Percentiles rank a stretch among this genome's conserved stretches.
Evolutionary conservation across 2,888 invertebrate genomes (phyloP).

Genomic region (Chalcis sispes): DNA sequence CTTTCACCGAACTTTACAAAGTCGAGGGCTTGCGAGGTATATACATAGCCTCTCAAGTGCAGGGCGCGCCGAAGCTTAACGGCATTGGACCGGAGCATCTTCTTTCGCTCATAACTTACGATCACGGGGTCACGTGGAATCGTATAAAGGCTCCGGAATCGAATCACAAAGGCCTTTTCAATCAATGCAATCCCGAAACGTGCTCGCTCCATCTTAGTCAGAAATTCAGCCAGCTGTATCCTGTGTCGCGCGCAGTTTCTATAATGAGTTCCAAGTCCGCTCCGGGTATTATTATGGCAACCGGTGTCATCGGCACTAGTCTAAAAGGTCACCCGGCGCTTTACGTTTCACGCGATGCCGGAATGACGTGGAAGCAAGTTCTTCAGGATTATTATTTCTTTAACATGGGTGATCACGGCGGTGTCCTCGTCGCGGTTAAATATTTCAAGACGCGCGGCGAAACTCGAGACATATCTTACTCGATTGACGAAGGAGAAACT

Average conservation of each 20-base stretch:
- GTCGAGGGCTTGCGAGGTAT: conserved; percentile 92
- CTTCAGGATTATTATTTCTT: conserved; percentile 89
- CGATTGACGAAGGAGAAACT: conserved; percentile 89
- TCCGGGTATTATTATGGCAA: conserved; percentile 91
- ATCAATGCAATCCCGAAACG: conserved; percentile 81
- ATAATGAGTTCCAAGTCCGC: conserved; percentile 92
- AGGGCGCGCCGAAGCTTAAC: conserved; percentile 76
- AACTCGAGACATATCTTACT: conserved; percentile 88
- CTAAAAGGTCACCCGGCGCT: conserved; percentile 89
- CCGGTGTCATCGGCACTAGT: conserved; percentile 87
- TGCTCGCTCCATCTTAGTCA: conserved; percentile 94
- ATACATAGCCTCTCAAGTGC: conserved; percentile 91
- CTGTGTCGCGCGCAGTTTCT: conserved; percentile 86
- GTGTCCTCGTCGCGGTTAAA: conserved; percentile 89
- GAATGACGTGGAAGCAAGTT: conserved; percentile 88
- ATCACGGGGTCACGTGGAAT: conserved; percentile 91
- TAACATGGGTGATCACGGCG: conserved; percentile 94
- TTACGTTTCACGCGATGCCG: conserved; percentile 89
- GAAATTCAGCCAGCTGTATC: conserved; percentile 89
- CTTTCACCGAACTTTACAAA: conserved; percentile 92
- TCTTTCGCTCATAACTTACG: conserved; percentile 88
- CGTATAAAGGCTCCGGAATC: conserved; percentile 83
- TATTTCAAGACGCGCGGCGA: conserved; percentile 87
- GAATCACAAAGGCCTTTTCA: conserved; percentile 83
- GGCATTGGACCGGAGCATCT: conserved; percentile 86